Percentiles rank a stretch among this genome's conserved stretches.
Conservation (phyloP, 2,113 vertebrate genomes). For the Jaculus jaculus region DNA sequence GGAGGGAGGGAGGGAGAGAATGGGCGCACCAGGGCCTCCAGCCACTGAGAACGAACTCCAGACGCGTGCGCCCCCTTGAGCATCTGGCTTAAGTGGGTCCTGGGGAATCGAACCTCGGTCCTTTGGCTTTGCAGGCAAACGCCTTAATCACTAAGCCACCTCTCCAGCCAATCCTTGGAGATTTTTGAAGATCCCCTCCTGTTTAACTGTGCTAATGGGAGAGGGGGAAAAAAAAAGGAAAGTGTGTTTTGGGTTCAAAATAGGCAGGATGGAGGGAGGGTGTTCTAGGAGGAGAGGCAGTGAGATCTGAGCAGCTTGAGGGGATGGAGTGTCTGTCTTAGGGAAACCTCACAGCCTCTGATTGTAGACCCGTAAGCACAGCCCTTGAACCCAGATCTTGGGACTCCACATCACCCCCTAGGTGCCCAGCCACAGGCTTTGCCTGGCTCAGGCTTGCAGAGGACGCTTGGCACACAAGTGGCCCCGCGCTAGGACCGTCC, state of each 20-base stretch:
- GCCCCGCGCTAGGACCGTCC: neutral
- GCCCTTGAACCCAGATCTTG: neutral
- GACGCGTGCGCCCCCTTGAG: too few relatives aligned
- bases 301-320: neutral
- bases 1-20: too few relatives aligned
- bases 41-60: too few relatives aligned
- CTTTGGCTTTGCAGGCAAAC: too few relatives aligned
- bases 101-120: too few relatives aligned
- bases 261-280: neutral
- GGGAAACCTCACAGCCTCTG: neutral
- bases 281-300: neutral
- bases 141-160: too few relatives aligned
- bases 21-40: too few relatives aligned
- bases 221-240: neutral
- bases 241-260: conserved; percentile 30
- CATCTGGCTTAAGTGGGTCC: too few relatives aligned
- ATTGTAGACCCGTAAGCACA: neutral
- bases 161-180: too few relatives aligned
- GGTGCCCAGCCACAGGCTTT: neutral
- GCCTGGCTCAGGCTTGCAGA: neutral
- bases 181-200: neutral
- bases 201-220: neutral
- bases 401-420: neutral
- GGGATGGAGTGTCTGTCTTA: neutral
- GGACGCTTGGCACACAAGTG: neutral